phyloP scores from a whole-genome alignment of 1,140 invertebrate genomes.

The Hypothenemus hampei region DNA sequence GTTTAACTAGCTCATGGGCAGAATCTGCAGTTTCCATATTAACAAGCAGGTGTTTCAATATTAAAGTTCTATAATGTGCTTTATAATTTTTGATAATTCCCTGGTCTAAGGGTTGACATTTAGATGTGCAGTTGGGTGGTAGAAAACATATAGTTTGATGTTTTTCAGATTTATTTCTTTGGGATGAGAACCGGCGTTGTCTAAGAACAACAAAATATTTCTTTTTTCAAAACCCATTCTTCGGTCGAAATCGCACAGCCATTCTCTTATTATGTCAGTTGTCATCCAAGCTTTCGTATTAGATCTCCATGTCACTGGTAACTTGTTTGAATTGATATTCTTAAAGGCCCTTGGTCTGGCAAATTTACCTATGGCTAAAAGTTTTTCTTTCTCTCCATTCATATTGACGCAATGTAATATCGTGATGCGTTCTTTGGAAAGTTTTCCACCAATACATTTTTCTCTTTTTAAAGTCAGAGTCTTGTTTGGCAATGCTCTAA shows the following conservation, averaged over 20 bases:
- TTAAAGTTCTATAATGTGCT: constrained; percentile 33
- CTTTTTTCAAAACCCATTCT: constrained; percentile 31
- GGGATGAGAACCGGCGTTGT: constrained; percentile 36
- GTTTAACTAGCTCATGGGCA: constrained; percentile 10
- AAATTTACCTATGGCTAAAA: constrained; percentile 24
- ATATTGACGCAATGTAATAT: constrained; percentile 45
- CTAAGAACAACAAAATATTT: constrained; percentile 42
- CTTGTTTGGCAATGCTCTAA: constrained; percentile 28
- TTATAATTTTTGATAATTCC: constrained; percentile 47
- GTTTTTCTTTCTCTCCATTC: constrained; percentile 38
- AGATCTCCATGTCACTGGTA: constrained; percentile 25
- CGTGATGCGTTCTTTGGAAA: constrained; percentile 46
- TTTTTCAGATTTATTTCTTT: constrained; percentile 33
- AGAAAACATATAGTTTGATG: constrained; percentile 46
- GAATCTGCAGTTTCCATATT: constrained; percentile 20
- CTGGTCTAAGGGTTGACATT: constrained; percentile 50
- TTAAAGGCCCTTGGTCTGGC: constrained; percentile 20
- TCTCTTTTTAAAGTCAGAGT: constrained; percentile 18
- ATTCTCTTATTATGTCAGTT: constrained; percentile 30
- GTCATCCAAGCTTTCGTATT: constrained; percentile 33
- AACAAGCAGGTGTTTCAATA: constrained; percentile 32
- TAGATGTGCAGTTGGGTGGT: constrained; percentile 48
- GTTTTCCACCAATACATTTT: constrained; percentile 43
- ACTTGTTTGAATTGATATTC: constrained; percentile 13
- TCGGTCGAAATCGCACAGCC: constrained; percentile 37